Evolutionary conservation across 1,140 invertebrate species (phyloP), one percentile per base, ranked within the genome.

Genomic region (Diachasma alloeum): DNA sequence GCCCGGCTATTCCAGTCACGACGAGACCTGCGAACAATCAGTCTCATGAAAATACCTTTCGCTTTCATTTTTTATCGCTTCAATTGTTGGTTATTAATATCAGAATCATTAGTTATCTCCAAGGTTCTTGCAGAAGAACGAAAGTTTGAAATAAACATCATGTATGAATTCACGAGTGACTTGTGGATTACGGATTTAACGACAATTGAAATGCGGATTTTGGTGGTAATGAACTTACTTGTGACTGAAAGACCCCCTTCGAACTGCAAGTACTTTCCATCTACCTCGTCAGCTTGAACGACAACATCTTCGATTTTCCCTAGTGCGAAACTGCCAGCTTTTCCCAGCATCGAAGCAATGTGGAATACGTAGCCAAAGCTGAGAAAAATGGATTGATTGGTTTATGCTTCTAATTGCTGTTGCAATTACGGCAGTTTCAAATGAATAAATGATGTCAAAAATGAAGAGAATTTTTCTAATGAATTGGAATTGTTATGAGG

Each of bases 281-380:
- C 95, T 24, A 98, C 94, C 92, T 99, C 97, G 91, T 99, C 97
- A 39, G 97, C 97, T 87, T 98, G 97, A 13, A 96, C 94, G 79
- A 98, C 91, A 53, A 96, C 94, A 90, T 98, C 97, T 90, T 98
- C 96, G 66, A 98, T 94, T 66, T 95, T 92, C 74, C 96, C 93
- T 74, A 93, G 92, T 42, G 94, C 94, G 89, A 95, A 95, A 81
- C 93, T 93, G 46, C 93, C 92, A 78, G 92, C 92, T 22, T 90
- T 87, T 44, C 87, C 87, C 2, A 94, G 81, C 26, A 91, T 90
- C 24, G 95, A 89, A 46, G 95, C 96, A 74, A 97, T 92, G 78
- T 95, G 93, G 79, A 98, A 96, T 48, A 94, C 92, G 88, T 97
- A 96, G 0, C 95, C 97, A 78, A 97, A 91, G 83, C 94, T 97